Percentiles rank a stretch among this genome's conserved stretches.
These are phyloP conservation scores for Mamestra brassicae DNA, from an alignment of 2,888 invertebrate species.

Conservation along the genomic window DNA sequence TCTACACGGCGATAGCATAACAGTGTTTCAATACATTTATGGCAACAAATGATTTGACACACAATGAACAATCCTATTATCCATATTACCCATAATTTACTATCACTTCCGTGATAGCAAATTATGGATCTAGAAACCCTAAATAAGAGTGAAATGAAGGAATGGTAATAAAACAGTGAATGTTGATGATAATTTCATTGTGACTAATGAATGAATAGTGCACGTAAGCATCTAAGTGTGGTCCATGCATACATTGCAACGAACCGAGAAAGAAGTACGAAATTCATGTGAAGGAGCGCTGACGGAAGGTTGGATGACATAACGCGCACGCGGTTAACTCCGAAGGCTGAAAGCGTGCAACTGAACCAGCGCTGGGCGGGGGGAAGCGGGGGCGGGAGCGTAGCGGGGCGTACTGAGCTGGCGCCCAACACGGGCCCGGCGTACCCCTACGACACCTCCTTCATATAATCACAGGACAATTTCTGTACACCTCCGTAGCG, in stretches of 20 bases:
- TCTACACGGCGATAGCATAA: slow-evolving; percentile 48
- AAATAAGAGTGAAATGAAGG: slow-evolving; percentile 62
- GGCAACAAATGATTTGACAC: slow-evolving; percentile 56
- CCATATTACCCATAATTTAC: slow-evolving; percentile 5
- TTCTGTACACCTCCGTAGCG: slow-evolving; percentile 81
- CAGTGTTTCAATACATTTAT: slow-evolving; percentile 38
- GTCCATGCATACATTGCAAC: slow-evolving; percentile 90
- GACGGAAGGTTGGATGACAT: slow-evolving; percentile 85
- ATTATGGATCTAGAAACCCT: slow-evolving; percentile 57
- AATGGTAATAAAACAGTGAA: slow-evolving; percentile 53
- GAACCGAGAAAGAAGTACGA: slow-evolving; percentile 87
- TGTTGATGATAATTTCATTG: slow-evolving; percentile 61
- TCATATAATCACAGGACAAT: slow-evolving; percentile 86
- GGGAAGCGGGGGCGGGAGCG: slow-evolving; percentile 71
- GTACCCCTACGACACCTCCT: slow-evolving; percentile 78
- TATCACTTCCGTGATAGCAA: slow-evolving; percentile 55
- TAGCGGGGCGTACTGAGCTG: slow-evolving; percentile 77
- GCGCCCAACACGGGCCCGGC: slow-evolving; percentile 79
- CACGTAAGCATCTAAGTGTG: slow-evolving; percentile 89
- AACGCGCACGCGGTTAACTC: slow-evolving; percentile 85
- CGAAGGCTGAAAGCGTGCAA: slow-evolving; percentile 84
- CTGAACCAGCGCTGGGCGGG: slow-evolving; percentile 72
- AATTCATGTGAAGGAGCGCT: slow-evolving; percentile 86
- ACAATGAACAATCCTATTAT: slow-evolving; percentile 47
- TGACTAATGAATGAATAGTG: slow-evolving; percentile 81